Base-by-base conservation (phyloP, 1,140 invertebrate genomes). In the Chlorops oryzae region DNA sequence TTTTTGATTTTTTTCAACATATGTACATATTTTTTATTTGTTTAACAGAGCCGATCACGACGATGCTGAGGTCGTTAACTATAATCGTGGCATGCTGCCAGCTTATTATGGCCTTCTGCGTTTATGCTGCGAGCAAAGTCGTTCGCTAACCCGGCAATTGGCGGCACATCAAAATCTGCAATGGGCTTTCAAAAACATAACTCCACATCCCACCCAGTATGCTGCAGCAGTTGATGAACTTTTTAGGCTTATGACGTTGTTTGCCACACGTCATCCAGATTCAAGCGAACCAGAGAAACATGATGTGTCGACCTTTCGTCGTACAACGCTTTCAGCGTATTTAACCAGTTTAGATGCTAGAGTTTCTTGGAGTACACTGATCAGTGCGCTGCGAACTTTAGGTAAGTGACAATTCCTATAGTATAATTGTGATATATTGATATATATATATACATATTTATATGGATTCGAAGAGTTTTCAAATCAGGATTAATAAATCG, bases 121-220 rank as follows among this genome's bases (percentile, higher is more conserved):
- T 51, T 79, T 94, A 64, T 94, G 90, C 68, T 96, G 92, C 70
- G 85, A 90, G 59, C 85, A 90, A 61, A 94, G 91, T 1, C 78
- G 84, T 6, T 74, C 81, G 4, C 92, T 96, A 70, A 90, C 90
- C 20, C 79, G 90, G 47, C 83, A 90, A 63, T 75, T 96, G 21
- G 88, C 90, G 1, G 83, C 83, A 54, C 92, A 96, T 78, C 92
- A 95, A 75, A 96, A 96, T 75, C 83, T 96, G 34, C 88, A 92
- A 65, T 96, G 92, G 92, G 92, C 92, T 40, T 96, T 95, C 72
- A 90, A 94, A 63, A 95, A 96, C 68, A 95, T 96, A 46, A 92
- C 90, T 17, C 90, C 90, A 13, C 91, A 93, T 77, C 89, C 90
- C 15, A 90, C 89, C 21, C 90, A 96, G 61, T 96, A 96, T 75